A percentile compares a stretch with the other conserved stretches of the same genome.
Conservation (phyloP, 2,797 vertebrate genomes). For the Crenuchus spilurus region DNA sequence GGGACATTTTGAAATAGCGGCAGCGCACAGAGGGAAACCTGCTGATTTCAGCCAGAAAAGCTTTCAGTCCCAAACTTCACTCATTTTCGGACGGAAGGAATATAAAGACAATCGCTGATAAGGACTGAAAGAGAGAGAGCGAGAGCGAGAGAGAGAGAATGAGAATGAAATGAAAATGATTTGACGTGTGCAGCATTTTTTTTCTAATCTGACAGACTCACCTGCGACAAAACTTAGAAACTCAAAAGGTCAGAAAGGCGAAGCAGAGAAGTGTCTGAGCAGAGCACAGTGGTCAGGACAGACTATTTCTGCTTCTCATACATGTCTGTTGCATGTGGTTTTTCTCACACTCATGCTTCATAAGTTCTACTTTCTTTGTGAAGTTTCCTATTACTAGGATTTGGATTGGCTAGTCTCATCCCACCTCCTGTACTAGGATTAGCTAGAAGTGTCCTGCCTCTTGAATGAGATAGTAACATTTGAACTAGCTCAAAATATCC, state of each 20-base stretch:
- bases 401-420: neutral
- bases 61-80: neutral
- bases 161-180: neutral
- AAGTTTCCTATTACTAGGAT: neutral
- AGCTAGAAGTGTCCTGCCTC: neutral
- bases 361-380: neutral
- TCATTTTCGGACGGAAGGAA: neutral
- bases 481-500: too few relatives aligned
- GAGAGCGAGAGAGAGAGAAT: neutral
- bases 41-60: conserved; percentile 32
- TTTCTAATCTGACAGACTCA: conserved; percentile 13
- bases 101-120: conserved; percentile 34
- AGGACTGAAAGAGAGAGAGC: neutral
- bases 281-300: neutral
- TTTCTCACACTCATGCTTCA: neutral
- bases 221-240: conserved; percentile 1
- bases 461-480: too few relatives aligned
- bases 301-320: neutral
- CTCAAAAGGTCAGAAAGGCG: conserved; percentile 29
- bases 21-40: conserved; percentile 1
- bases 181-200: conserved; percentile 8
- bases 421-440: neutral
- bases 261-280: conserved; percentile 3
- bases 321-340: neutral
- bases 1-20: conserved; percentile 5